Evolutionary conservation across 2,888 invertebrate species (phyloP).

Genomic region (Phyto melanocephala): DNA sequence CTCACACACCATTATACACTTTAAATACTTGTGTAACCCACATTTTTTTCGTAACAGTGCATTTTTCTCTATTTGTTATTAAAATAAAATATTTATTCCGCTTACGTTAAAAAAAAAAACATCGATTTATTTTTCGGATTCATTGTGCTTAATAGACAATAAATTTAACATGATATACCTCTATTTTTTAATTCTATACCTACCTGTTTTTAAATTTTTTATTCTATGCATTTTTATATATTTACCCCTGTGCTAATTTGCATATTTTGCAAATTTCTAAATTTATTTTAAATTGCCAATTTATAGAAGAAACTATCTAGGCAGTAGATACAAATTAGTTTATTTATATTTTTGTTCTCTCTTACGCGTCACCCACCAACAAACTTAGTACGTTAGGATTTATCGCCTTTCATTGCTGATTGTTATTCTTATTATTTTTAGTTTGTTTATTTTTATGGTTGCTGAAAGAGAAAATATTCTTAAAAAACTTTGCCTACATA

Average conservation of each 20-base stretch:
- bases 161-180: slow-evolving; percentile 27
- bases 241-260: slow-evolving; percentile 3
- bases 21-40: slow-evolving; percentile 57
- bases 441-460: not conserved
- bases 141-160: not conserved
- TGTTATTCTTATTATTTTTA: slow-evolving; percentile 33
- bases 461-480: not conserved
- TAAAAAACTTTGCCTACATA: not conserved
- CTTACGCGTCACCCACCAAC: slow-evolving; percentile 7
- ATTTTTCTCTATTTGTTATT: slow-evolving; percentile 31
- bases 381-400: too few relatives aligned
- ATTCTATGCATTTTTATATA: not conserved
- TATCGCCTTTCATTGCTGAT: slow-evolving; percentile 30
- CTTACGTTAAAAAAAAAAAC: not conserved
- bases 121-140: not conserved
- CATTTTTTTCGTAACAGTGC: slow-evolving; percentile 25
- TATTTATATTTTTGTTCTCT: slow-evolving; percentile 7
- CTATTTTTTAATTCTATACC: not conserved
- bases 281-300: slow-evolving; percentile 58
- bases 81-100: slow-evolving; percentile 15
- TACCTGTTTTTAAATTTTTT: not conserved
- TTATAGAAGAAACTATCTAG: not conserved
- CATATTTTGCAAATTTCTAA: not conserved
- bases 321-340: slow-evolving; percentile 16
- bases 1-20: not conserved